A percentile compares a stretch with the other conserved stretches of the same genome.
Conservation (phyloP, 2,113 vertebrate species). For the Clarias macrocephalus region DNA sequence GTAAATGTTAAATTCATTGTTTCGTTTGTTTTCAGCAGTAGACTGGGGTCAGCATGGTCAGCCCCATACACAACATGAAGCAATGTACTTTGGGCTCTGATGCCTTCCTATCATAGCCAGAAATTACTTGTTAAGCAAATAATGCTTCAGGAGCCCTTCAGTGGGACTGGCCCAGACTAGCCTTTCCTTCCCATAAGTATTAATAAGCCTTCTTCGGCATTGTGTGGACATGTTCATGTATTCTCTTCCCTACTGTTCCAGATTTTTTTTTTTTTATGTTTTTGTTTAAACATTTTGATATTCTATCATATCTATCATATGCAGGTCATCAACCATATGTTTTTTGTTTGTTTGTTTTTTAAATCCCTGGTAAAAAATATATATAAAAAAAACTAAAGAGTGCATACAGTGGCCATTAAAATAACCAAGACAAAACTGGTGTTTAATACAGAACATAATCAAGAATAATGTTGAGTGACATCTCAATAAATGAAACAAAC, state of each 20-base stretch:
- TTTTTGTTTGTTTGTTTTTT: neutral
- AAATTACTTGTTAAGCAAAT: neutral
- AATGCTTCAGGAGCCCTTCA: neutral
- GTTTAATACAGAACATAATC: neutral
- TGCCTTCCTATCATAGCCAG: too few species aligned
- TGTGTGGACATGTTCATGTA: neutral
- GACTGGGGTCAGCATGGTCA: too few species aligned
- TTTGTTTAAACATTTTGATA: neutral
- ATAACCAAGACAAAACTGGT: neutral
- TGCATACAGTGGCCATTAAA: neutral
- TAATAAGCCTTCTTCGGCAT: neutral
- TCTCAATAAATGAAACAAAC: neutral
- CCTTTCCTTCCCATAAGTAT: neutral
- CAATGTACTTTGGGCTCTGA: too few species aligned
- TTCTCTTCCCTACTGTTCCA: neutral
- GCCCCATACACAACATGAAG: too few species aligned
- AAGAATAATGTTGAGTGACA: too few species aligned
- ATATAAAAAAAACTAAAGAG: neutral
- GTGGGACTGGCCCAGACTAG: too few species aligned
- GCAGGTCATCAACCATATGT: neutral
- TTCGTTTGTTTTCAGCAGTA: too few species aligned
- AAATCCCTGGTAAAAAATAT: neutral
- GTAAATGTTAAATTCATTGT: too few species aligned
- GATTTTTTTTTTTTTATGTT: neutral
- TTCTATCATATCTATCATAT: neutral